Conservation (phyloP, 92 coral and sea anemone genomes). For the Epizoanthus illoricatus region DNA sequence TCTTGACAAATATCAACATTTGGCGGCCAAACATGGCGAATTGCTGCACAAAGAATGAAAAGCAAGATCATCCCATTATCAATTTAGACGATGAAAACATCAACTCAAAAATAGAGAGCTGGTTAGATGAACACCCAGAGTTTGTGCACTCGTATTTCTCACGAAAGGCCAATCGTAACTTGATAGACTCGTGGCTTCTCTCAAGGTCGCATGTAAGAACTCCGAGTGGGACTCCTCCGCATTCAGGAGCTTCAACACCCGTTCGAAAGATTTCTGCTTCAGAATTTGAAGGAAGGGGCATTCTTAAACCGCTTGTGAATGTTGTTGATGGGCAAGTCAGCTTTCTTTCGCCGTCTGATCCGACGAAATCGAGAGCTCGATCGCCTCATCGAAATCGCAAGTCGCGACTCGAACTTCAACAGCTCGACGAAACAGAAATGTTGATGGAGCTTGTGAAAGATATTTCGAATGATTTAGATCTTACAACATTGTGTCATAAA, state of each 20-base stretch:
- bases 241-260: slow-evolving; percentile 97
- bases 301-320: slow-evolving; percentile 91
- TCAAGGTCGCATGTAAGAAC: slow-evolving; percentile 87
- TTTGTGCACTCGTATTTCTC: slow-evolving; percentile 98
- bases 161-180: slow-evolving; percentile 90
- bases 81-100: slow-evolving; percentile 74
- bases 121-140: slow-evolving; percentile 99
- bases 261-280: slow-evolving; percentile 99
- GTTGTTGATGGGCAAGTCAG: slow-evolving; percentile 98
- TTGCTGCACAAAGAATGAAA: slow-evolving; percentile 87
- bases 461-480: slow-evolving; percentile 96
- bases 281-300: slow-evolving; percentile 96
- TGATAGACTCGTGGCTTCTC: slow-evolving; percentile 92
- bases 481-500: slow-evolving; percentile 94
- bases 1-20: slow-evolving; percentile 19
- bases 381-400: slow-evolving; percentile 88
- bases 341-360: slow-evolving; percentile 90
- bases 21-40: slow-evolving; percentile 72
- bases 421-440: slow-evolving; percentile 93
- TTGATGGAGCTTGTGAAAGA: slow-evolving; percentile 99
- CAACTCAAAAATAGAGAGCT: slow-evolving; percentile 81
- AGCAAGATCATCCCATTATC: slow-evolving; percentile 70
- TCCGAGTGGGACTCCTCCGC: slow-evolving; percentile 98
- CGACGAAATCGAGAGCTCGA: slow-evolving; percentile 64
- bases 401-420: slow-evolving; percentile 95